Evolutionary conservation across 2,888 invertebrate species (phyloP).

Genomic region (Hecatera dysodea): DNA sequence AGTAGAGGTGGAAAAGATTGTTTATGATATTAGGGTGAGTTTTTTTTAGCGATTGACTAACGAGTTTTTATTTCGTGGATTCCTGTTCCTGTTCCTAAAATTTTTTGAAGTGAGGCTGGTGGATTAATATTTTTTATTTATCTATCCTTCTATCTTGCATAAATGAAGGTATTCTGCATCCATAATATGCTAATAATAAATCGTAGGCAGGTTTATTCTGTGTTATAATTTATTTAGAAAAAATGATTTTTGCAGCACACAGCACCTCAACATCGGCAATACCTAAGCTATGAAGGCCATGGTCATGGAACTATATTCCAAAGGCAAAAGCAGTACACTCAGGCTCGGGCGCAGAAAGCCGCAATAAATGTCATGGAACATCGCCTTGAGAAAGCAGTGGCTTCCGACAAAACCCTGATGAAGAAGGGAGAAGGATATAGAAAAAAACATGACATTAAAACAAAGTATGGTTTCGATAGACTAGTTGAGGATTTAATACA

Average conservation of each 20-base stretch:
- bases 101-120: too few relatives aligned
- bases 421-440: slow-evolving; percentile 91
- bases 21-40: slow-evolving; percentile 90
- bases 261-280: slow-evolving; percentile 97
- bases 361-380: slow-evolving; percentile 92
- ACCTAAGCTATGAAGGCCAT: slow-evolving; percentile 94
- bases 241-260: slow-evolving; percentile 91
- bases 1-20: slow-evolving; percentile 90
- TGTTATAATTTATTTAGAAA: neutral
- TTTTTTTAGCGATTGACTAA: neutral
- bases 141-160: too few relatives aligned
- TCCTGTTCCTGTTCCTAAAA: too few relatives aligned
- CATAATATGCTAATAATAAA: neutral
- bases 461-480: slow-evolving; percentile 96
- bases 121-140: too few relatives aligned
- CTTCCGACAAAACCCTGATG: slow-evolving; percentile 92
- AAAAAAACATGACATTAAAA: slow-evolving; percentile 94
- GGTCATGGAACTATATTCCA: slow-evolving; percentile 95
- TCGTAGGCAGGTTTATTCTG: neutral
- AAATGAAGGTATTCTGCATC: neutral
- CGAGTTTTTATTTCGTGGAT: neutral
- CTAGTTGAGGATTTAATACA: slow-evolving; percentile 98
- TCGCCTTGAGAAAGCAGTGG: slow-evolving; percentile 91
- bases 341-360: slow-evolving; percentile 93
- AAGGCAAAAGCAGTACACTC: slow-evolving; percentile 94